Conservation (phyloP, 2,797 vertebrate species). For the Alauda arvensis region DNA sequence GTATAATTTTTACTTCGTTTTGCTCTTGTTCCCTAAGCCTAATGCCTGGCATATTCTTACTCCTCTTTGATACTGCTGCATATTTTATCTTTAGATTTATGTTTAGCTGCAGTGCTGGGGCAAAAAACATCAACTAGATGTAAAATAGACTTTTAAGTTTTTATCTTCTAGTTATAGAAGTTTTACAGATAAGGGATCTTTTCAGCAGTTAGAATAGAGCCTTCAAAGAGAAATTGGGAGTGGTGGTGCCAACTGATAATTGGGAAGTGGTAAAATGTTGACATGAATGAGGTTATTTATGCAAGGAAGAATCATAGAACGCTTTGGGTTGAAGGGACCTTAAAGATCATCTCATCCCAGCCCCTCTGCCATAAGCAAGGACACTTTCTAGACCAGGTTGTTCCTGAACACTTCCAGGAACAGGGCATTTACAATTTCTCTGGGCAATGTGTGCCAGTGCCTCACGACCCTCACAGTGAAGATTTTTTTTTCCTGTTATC, state of each 20-base stretch:
- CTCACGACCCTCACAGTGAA: not conserved
- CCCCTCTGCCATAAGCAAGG: not conserved
- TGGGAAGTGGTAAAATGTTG: not conserved
- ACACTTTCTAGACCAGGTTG: not conserved
- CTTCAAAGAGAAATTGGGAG: not conserved
- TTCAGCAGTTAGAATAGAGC: not conserved
- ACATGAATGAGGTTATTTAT: not conserved
- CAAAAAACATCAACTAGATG: not conserved
- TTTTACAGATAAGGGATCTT: not conserved
- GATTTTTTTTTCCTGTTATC: not conserved
- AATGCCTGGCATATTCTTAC: not conserved
- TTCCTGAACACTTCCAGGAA: not conserved
- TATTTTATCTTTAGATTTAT: not conserved
- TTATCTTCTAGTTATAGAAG: not conserved
- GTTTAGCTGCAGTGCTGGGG: not conserved
- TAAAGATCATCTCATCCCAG: not conserved
- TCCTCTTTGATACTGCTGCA: not conserved
- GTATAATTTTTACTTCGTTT: not conserved
- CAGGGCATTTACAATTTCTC: not conserved
- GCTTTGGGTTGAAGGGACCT: not conserved
- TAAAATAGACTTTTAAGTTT: not conserved
- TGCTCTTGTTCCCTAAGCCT: not conserved
- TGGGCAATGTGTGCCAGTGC: not conserved
- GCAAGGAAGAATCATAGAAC: not conserved
- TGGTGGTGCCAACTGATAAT: not conserved